Evolutionary conservation across 2,797 vertebrate genomes (phyloP).

Genomic region (Prionace glauca): DNA sequence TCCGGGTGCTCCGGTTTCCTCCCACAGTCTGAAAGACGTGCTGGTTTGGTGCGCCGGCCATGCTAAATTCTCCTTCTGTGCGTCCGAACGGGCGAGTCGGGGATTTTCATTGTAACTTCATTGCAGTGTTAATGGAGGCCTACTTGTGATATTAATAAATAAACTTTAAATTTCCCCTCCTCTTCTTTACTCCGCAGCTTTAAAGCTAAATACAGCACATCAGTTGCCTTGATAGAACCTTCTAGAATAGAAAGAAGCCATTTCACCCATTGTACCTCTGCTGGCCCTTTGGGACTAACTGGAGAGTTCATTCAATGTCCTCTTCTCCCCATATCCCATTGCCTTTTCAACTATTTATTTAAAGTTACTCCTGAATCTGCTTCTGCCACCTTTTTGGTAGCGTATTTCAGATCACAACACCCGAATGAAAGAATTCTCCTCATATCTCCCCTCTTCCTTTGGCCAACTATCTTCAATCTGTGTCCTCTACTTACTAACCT

Average conservation of each 20-base stretch:
- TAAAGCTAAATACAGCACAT: slow-evolving; percentile 9
- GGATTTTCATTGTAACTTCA: no score
- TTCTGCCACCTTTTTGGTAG: background rate
- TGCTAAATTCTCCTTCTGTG: no score
- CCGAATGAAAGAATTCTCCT: background rate
- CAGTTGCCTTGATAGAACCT: background rate
- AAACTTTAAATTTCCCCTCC: background rate
- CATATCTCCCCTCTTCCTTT: background rate
- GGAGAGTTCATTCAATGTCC: no score
- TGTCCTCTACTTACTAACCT: no score
- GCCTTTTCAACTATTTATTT: background rate
- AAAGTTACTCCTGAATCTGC: background rate
- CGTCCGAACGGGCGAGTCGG: no score
- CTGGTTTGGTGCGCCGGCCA: no score
- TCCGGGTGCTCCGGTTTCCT: no score
- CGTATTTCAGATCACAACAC: background rate
- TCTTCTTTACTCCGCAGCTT: background rate
- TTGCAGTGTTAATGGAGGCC: no score
- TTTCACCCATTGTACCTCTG: background rate
- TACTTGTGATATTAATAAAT: no score
- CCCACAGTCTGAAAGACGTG: no score
- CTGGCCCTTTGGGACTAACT: background rate
- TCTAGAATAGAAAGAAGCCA: background rate
- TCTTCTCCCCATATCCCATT: background rate
- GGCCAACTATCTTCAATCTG: background rate